Base-by-base conservation (phyloP, 1,140 invertebrate genomes). In the Saccostrea echinata region DNA sequence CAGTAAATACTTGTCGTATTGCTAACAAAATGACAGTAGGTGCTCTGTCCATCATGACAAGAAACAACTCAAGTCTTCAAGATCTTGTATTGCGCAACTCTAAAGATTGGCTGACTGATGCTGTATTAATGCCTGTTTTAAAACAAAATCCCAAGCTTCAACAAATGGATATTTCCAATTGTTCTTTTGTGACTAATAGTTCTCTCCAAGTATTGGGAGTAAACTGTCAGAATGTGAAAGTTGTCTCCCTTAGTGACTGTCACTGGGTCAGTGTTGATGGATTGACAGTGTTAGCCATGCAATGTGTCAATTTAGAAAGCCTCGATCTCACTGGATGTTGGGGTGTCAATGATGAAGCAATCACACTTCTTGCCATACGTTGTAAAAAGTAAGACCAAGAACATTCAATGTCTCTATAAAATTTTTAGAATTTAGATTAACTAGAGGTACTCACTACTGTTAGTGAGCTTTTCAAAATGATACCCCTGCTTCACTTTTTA, bases 261-360 rank as follows among this genome's bases (percentile, higher is more conserved):
- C 92, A 94, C 84, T 95, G 94, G 94, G 84, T 94, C 13, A 93
- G 91, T 89, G 88, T 87, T 55, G 91, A 91, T n/a, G 91, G 92
- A 24, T 81, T 95, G 30, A 92, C 91, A 8, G 88, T 90, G 2
- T 81, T 95, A n/a, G 90, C 91, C 16, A 33, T 92, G 13, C 91
- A 93, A 55, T 92, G 91, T 87, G 86, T 84, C 18, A 84, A 91
- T 6, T 85, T 95, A 51, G 93, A 94, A 82, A 89, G 91, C 35
- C 68, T 95, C 33, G 93, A 95, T 89, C 82, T 95, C 33, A 92
- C 92, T n/a, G 94, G 94, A 53, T 95, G 95, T 84, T 95, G 95
- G 95, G 92, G 94, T 82, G 81, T 95, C 0, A 92, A 92, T 85
- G 94, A 95, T 90, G 92, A 94, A 35, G 91, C 93, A 35, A 86